A percentile compares a stretch with the other conserved stretches of the same genome.
These are phyloP conservation scores for Enteromius thamalakanensis DNA, from an alignment of 2,797 vertebrate species.

Conservation along the genomic window DNA sequence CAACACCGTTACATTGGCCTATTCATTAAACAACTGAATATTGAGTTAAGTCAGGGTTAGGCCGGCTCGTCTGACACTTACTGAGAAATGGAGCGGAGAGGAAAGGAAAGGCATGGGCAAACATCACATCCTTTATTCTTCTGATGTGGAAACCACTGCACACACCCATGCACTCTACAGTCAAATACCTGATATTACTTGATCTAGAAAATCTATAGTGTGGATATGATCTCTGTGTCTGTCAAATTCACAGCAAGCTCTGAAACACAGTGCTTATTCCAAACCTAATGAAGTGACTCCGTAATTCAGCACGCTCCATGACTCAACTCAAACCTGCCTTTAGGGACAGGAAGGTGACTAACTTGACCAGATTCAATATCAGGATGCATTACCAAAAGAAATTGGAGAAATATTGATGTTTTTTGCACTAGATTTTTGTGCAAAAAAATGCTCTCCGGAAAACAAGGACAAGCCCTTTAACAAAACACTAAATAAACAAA, in stretches of 20 bases:
- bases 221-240: not conserved
- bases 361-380: not conserved
- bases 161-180: conserved; percentile 18
- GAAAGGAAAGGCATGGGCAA: not conserved
- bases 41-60: conserved; percentile 49
- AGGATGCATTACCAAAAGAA: not conserved
- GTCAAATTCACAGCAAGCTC: conserved; percentile 7
- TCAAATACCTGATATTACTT: not conserved
- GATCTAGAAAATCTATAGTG: conserved; percentile 19
- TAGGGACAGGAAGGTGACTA: not conserved
- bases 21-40: conserved; percentile 69
- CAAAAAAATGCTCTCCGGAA: not conserved
- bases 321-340: not conserved
- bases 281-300: conserved; percentile 1
- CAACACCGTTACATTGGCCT: conserved; percentile 68
- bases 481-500: not conserved
- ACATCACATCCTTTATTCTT: conserved; percentile 5
- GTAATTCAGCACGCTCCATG: not conserved
- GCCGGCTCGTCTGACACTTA: conserved; percentile 25
- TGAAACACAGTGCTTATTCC: conserved; percentile 6
- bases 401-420: not conserved
- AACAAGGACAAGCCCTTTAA: not conserved
- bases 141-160: conserved; percentile 22
- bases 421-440: not conserved
- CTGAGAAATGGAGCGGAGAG: conserved; percentile 21